Base-by-base conservation (phyloP, 2,797 vertebrate species). In the Coranthus polyacanthus region DNA sequence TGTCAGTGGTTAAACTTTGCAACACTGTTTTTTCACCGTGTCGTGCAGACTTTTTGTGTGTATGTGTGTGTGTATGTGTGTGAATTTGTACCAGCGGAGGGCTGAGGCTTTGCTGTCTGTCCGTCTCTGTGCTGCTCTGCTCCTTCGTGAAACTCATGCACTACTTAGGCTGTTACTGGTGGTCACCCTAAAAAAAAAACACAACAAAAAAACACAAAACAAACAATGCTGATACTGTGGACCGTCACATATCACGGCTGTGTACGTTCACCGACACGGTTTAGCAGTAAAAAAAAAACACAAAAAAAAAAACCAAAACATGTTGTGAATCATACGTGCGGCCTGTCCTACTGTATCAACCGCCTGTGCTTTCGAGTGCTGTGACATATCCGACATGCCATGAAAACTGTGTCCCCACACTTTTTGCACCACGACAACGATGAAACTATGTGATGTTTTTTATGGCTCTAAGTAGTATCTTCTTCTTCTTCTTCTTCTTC, bases 371-470 rank as follows among this genome's bases (percentile, higher is more conserved):
- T 56, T 47, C 44, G 26, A 59, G 55, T 67, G 52, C 53, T 78
- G 76, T 77, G 70, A 82, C 73, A 69, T 67, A 81, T 81, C 76
- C 12, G 37, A 74, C 74, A 58, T 37, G 58, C 66, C 75, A 84
- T 75, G 43, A 77, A 68, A 71, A 84, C 72, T 59, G 82, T 76
- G 75, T 34, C 41, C 16, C 43, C n/a, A 12, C 42, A 68, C 63
- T 12, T 52, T 62, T 55, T 76, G 74, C 82, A 84, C 65, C 81
- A 75, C 41, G 24, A 75, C 4, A 17, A 74, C 26, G 1, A 66
- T 42, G 39, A 83, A 81, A 81, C 66, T 60, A 49, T 82, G 85
- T 85, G 82, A 81, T 79, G 57, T 84, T 79, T 82, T 70, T 53
- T 70, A 60, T 74, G 59, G 71, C 51, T 83, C 52, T 43, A 34